Conservation (phyloP, 1,140 invertebrate species). For the Pogonognathellus flavescens region DNA sequence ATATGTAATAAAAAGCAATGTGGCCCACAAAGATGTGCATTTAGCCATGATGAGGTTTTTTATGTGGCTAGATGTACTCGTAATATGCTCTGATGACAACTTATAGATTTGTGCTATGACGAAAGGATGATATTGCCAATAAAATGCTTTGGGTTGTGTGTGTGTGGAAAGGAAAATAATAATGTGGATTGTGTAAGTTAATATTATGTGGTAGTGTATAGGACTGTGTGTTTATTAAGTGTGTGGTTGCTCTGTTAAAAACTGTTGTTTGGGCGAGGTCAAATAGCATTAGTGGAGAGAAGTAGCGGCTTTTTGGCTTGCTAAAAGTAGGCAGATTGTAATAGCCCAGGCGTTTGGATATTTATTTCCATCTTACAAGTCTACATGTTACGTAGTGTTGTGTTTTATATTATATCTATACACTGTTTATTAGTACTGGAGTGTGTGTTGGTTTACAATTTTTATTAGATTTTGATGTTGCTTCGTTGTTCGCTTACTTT, state of each 20-base stretch:
- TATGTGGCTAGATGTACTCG: neutral
- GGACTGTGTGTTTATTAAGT: neutral
- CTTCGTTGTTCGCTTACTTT: neutral
- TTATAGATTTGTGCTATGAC: constrained; percentile 6
- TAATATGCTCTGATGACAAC: constrained; percentile 30
- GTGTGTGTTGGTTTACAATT: constrained; percentile 21
- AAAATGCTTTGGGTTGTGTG: too few relatives aligned
- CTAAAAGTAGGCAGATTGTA: neutral
- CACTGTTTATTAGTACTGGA: constrained; percentile 6
- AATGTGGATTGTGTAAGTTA: too few relatives aligned
- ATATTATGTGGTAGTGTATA: too few relatives aligned
- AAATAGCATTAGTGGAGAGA: neutral
- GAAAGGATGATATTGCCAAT: constrained; percentile 3
- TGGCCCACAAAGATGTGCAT: constrained; percentile 22
- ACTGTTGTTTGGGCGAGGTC: constrained; percentile 26
- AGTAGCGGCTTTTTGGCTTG: neutral
- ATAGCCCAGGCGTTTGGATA: constrained; percentile 12
- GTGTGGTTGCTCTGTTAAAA: neutral
- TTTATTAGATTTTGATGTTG: constrained; percentile 16
- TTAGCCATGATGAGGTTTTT: constrained; percentile 17
- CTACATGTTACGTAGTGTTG: neutral
- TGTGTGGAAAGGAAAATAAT: too few relatives aligned
- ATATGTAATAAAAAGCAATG: constrained; percentile 29
- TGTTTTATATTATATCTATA: constrained; percentile 2
- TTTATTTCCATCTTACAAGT: constrained; percentile 20